Base-by-base conservation (phyloP, 2,888 invertebrate species). In the Chrysolina americana region DNA sequence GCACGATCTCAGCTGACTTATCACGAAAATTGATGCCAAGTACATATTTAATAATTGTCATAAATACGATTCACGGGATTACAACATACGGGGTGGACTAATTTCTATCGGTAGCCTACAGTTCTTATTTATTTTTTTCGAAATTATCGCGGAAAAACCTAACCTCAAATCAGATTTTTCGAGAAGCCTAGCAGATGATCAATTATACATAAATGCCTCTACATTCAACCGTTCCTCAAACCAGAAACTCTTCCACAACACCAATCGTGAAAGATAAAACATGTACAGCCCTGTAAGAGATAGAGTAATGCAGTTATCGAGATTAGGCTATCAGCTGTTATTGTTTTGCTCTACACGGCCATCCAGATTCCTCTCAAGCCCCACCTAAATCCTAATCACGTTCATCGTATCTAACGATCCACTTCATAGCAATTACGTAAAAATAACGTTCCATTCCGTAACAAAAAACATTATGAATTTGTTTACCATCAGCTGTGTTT, bases 401-500 rank as follows among this genome's bases (percentile, higher is more conserved):
- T 59, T 36, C 36, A 59, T 59, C 59, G 36, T 59, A 59, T 59
- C 23, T 36, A n/a, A 59, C 36, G n/a, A 59, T 17, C 59, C 28
- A 28, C 59, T 59, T 59, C 59, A n/a, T 0, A 11, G 36, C 23
- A 59, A 28, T 59, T 59, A 59, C n/a, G 36, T 59, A 59, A 59
- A 36, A 19, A 53, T 19, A 23, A n/a, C 28, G 10, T 59, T 59
- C 59, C 9, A 36, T 59, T 59, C 28, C 17, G 59, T 28, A 59
- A 28, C 59, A 28, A 36, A 59, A 23, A 59, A 59, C 53, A 53
- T 53, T 21, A 53, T 28, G 59, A 15, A 28, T 59, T 59, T 36
- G 59, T 59, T 59, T 59, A 36, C 59, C 23, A 59, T 59, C 59
- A 59, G 59, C 59, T 59, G 59, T 59, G 47, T 47, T 47, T 47